Base-by-base conservation (phyloP, 2,797 vertebrate species). In the Muraenolepis orangiensis region DNA sequence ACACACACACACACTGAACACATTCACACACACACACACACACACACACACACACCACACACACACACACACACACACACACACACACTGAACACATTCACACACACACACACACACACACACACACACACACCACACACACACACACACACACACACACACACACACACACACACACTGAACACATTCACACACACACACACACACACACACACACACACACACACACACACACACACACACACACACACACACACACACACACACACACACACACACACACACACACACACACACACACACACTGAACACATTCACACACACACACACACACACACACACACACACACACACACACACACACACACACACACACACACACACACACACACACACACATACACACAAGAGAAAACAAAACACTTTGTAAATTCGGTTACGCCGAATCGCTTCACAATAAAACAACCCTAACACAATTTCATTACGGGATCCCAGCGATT, bases 181-280 rank as follows among this genome's bases (percentile, higher is more conserved):
- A n/a, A 66, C 11, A 42, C 72, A 30, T 30, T 10, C 38, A 26
- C 38, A 28, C 18, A 20, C 4, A 28, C 38, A 23, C 8, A 23
- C n/a, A 23, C n/a, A 34, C 32, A 29, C 32, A 38, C 72, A 40
- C 32, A 73, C n/a, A 23, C 72, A 61, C 69, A 30, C 26, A 6
- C 30, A 18, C n/a, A 32, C 30, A 64, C 46, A 34, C 71, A 64
- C 71, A 34, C 31, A 14, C 46, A 26, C 71, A 36, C 51, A 36
- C 71, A 64, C 71, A 72, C 71, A 72, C 70, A 72, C 42, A 57
- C 70, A 72, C 42, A 57, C 40, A 46, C 73, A 29, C 71, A 76
- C 10, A 71, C 71, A 16, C 10, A n/a, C 70, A 76, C 86, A 82
- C 84, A 83, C 75, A 78, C 76, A 73, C 66, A 78, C 83, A 86